Percentiles rank a stretch among this genome's conserved stretches.
Evolutionary conservation across 2,113 vertebrate species (phyloP).

Genomic region (Ranitomeya variabilis): DNA sequence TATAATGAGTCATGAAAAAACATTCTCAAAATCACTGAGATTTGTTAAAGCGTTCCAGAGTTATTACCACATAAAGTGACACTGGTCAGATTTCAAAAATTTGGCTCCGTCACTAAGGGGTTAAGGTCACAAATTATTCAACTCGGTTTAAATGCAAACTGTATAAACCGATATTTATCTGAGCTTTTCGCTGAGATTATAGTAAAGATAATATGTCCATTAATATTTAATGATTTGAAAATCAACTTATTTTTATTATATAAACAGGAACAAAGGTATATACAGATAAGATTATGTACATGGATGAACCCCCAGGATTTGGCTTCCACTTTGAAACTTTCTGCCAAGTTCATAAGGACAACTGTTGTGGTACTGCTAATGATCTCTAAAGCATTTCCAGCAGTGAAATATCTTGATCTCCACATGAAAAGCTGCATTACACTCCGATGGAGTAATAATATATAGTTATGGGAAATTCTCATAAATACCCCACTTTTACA

Average conservation of each 20-base stretch:
- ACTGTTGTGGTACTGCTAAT: conserved; percentile 27
- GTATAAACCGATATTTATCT: background rate
- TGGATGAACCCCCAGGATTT: background rate
- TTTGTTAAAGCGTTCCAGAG: too few species aligned
- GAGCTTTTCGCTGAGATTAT: background rate
- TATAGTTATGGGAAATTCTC: background rate
- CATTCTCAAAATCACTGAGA: too few species aligned
- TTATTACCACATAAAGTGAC: too few species aligned
- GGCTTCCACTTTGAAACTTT: conserved; percentile 24
- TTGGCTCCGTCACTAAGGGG: too few species aligned
- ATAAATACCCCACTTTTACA: background rate
- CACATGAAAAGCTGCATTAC: conserved; percentile 16
- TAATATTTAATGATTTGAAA: conserved; percentile 12
- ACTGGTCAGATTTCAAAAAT: too few species aligned
- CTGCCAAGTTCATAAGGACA: conserved; percentile 30
- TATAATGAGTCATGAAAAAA: too few species aligned
- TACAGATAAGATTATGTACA: too few species aligned
- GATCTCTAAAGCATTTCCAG: conserved; percentile 23
- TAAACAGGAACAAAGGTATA: background rate
- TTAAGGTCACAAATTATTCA: background rate
- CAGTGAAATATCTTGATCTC: conserved; percentile 20
- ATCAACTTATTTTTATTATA: background rate
- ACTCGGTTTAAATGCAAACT: background rate
- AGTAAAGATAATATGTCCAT: background rate
- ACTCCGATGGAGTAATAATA: background rate